phyloP scores from a whole-genome alignment of 2,113 vertebrate species.

The Oceanodroma tethys region DNA sequence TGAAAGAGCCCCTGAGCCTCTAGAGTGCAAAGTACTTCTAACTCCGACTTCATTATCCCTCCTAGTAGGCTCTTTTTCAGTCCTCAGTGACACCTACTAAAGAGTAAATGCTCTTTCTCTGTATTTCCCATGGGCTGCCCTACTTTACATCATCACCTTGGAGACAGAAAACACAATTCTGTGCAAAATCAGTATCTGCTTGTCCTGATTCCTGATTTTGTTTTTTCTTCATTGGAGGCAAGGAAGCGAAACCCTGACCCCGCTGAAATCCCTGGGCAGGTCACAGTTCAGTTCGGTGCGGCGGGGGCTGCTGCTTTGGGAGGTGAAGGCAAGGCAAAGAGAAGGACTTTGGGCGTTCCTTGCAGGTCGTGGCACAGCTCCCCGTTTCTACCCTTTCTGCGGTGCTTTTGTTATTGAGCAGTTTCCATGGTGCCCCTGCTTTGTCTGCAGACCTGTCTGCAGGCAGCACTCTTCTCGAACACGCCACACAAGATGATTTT shows the following conservation, averaged over 20 bases:
- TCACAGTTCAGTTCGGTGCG: rapidly evolving
- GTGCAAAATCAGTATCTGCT: neutral
- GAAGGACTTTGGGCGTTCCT: neutral
- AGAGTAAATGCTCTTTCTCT: neutral
- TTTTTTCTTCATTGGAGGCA: neutral
- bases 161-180: neutral
- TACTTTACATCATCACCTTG: constrained; percentile 18
- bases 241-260: neutral
- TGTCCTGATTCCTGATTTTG: neutral
- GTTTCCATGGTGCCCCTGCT: constrained; percentile 43
- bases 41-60: neutral
- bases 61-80: neutral
- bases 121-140: neutral
- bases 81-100: neutral
- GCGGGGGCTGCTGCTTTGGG: neutral
- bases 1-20: neutral
- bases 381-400: neutral
- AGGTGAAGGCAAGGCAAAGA: neutral
- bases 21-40: neutral
- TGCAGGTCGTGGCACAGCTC: neutral
- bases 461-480: neutral
- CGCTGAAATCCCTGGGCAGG: neutral
- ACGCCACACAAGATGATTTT: neutral
- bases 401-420: neutral
- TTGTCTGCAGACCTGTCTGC: constrained; percentile 12